Evolutionary conservation across 2,888 invertebrate species (phyloP).

Genomic region (Stratiomys singularior): DNA sequence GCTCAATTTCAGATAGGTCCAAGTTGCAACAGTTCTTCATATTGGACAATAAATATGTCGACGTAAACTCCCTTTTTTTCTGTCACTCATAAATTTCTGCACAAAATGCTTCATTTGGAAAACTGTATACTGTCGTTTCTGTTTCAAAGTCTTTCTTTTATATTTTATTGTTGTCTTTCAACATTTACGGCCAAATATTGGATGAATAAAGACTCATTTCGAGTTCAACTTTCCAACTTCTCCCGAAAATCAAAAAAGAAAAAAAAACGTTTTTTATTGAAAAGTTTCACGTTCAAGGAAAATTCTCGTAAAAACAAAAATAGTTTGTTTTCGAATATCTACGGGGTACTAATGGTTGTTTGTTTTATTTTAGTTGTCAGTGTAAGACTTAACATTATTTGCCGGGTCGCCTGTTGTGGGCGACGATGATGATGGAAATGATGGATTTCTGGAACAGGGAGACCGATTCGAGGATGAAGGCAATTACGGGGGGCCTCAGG

Average conservation of each 20-base stretch:
- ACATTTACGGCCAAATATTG: neutral
- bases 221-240: neutral
- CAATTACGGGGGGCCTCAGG: no score
- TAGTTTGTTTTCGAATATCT: slow-evolving; percentile 4
- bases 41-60: slow-evolving; percentile 17
- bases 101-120: neutral
- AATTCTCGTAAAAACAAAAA: slow-evolving; percentile 12
- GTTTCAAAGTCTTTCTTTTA: no score
- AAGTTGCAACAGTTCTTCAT: slow-evolving; percentile 16
- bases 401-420: neutral
- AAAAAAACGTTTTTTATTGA: neutral
- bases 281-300: neutral
- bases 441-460: no score
- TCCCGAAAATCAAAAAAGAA: no score
- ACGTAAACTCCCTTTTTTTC: slow-evolving; percentile 11
- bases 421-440: neutral
- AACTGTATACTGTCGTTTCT: slow-evolving; percentile 10
- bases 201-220: slow-evolving; percentile 11
- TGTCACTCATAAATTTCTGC: slow-evolving; percentile 20
- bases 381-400: neutral
- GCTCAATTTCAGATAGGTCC: neutral
- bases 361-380: neutral
- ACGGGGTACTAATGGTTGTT: slow-evolving; percentile 2
- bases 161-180: neutral
- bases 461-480: no score